A percentile compares a stretch with the other conserved stretches of the same genome.
These are phyloP conservation scores for Melitaea cinxia DNA, from an alignment of 1,140 invertebrate genomes.

Conservation along the genomic window DNA sequence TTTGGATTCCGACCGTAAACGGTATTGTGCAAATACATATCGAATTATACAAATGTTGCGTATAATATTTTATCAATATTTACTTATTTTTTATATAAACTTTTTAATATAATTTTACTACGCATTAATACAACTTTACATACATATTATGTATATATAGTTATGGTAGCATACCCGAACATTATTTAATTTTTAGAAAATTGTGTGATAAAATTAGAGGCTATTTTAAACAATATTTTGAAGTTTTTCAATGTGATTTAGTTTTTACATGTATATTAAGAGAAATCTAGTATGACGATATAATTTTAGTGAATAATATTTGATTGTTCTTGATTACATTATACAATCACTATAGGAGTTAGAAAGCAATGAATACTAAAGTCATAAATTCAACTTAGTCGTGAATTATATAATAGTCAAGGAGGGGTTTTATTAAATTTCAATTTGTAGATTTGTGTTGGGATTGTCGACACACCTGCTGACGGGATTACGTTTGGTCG, in stretches of 20 bases:
- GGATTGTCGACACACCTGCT: conserved; percentile 61
- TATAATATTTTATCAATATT: background rate
- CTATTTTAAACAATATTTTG: too few species aligned
- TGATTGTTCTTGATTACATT: background rate
- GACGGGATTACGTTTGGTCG: conserved; percentile 55
- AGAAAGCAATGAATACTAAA: conserved; percentile 1
- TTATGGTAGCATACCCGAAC: too few species aligned
- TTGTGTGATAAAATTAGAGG: too few species aligned
- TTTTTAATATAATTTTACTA: background rate
- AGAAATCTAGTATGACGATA: too few species aligned
- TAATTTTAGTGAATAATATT: too few species aligned
- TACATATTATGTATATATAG: too few species aligned
- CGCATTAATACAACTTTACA: too few species aligned
- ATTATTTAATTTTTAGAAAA: background rate
- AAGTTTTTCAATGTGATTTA: too few species aligned
- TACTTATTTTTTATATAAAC: background rate
- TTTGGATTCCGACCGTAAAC: conserved; percentile 58
- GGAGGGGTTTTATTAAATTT: conserved; percentile 60
- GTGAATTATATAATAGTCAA: conserved; percentile 14
- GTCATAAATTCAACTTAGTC: conserved; percentile 17
- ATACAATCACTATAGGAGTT: background rate
- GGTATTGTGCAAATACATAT: conserved; percentile 54
- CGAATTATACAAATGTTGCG: conserved; percentile 37
- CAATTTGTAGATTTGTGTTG: conserved; percentile 58
- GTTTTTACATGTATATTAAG: too few species aligned